Base-by-base conservation (phyloP, 1,140 invertebrate genomes). In the Drosophila punjabiensis region DNA sequence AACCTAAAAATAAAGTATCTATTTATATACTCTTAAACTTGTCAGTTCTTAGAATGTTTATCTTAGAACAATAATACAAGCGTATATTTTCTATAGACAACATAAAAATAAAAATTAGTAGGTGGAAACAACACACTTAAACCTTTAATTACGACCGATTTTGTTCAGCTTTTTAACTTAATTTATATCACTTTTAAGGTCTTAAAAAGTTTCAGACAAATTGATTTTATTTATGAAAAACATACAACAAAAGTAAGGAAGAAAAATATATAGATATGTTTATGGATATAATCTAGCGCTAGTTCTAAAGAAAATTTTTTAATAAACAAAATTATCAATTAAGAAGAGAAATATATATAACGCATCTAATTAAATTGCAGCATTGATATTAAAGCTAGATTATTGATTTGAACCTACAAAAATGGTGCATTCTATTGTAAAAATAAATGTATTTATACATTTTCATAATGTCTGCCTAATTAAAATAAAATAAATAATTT, bases 121-220 rank as follows among this genome's bases (percentile, higher is more conserved):
- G 16, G 33, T n/a, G 14, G 18, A 24, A 24, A 24, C 0, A 20
- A n/a, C 66, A 37, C 1, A 67, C 32, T 45, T 37, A 30, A 11
- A 9, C 48, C 2, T 30, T 55, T 13, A 67, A 47, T 67, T 55
- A 70, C 28, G 53, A 35, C 16, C 5, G 6, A 9, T 10, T 45
- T 52, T n/a, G 7, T 6, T 6, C 8, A 10, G 52, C 20, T 28
- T 33, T 32, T 67, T 0, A 47, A 45, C 14, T 39, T 28, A 11
- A 48, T 69, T 35, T 39, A 16, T 14, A 56, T 48, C 2, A 16
- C 0, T 13, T 32, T 14, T 9, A 9, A 5, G 24, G n/a, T 7
- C 24, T 2, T 30, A 28, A 35, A 24, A 28, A 13, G 16, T 39
- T 28, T 13, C 3, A 13, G 33, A 24, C 8, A 37, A 55, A 55